Conservation (phyloP, 92 coral and sea anemone genomes). For the Umimayanthus kanabou region DNA sequence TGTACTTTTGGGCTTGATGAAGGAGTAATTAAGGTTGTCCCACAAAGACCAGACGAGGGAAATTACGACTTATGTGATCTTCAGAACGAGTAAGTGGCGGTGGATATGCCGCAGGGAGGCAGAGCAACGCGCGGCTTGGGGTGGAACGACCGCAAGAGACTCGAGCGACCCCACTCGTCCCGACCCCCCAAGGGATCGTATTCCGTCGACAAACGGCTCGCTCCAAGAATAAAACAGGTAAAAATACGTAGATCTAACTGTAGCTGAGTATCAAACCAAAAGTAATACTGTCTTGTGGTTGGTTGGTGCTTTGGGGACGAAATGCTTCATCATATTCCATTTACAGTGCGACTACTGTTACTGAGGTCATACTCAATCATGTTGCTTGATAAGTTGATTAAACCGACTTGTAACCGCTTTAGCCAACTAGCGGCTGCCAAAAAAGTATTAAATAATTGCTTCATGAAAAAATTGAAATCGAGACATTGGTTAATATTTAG, state of each 20-base stretch:
- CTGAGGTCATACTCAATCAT: too few species aligned
- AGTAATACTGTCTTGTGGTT: too few species aligned
- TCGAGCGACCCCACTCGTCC: not conserved
- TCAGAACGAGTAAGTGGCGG: not conserved
- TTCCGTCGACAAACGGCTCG: slow-evolving; percentile 25
- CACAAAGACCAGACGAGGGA: not conserved
- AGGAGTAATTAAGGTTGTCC: not conserved
- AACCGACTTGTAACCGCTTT: too few species aligned
- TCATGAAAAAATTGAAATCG: too few species aligned
- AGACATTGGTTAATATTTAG: too few species aligned
- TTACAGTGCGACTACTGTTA: too few species aligned
- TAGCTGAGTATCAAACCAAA: too few species aligned
- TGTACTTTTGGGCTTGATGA: not conserved
- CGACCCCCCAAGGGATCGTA: not conserved
- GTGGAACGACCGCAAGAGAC: slow-evolving; percentile 27
- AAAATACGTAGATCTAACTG: not conserved
- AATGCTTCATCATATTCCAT: too few species aligned
- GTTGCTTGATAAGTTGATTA: too few species aligned
- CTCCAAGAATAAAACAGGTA: slow-evolving; percentile 43
- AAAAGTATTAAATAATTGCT: too few species aligned
- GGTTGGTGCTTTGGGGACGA: too few species aligned
- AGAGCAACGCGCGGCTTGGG: slow-evolving; percentile 14
- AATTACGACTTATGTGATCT: not conserved
- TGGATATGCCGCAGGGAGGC: slow-evolving; percentile 18
- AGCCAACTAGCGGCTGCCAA: too few species aligned